A percentile compares a stretch with the other conserved stretches of the same genome.
These are phyloP conservation scores for Acanthornis magna DNA, from an alignment of 2,797 vertebrate genomes.

Conservation along the genomic window DNA sequence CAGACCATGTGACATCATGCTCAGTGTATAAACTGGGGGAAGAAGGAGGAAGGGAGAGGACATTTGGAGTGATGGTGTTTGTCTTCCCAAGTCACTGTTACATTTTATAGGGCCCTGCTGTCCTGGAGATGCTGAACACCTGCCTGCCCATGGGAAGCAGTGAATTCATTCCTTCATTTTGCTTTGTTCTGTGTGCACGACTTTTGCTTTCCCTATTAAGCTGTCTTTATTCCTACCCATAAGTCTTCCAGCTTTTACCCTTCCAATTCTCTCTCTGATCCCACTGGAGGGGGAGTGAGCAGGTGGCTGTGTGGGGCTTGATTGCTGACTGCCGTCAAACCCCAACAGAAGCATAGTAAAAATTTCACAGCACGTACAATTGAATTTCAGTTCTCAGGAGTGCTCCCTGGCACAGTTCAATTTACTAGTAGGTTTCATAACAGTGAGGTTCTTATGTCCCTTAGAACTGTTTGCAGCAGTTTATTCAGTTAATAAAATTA, in stretches of 20 bases:
- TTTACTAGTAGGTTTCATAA: background rate
- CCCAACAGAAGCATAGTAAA: background rate
- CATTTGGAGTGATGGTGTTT: background rate
- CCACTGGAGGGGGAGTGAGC: background rate
- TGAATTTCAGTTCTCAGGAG: background rate
- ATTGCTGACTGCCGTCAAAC: background rate
- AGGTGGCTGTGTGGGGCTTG: background rate
- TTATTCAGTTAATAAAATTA: background rate
- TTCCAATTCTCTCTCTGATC: background rate
- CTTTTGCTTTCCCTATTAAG: background rate
- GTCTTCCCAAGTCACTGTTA: background rate
- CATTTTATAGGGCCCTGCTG: rapidly evolving
- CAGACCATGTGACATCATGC: too few relatives aligned
- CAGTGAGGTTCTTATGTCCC: background rate
- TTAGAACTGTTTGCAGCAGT: background rate
- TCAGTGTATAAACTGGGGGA: background rate
- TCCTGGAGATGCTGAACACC: background rate
- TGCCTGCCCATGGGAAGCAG: background rate
- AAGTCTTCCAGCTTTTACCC: background rate
- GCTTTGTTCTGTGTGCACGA: background rate
- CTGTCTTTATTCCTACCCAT: background rate
- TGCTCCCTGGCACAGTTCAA: background rate
- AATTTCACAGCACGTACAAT: background rate
- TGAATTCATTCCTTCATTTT: background rate
- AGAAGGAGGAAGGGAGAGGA: background rate